Conservation (phyloP, 2,888 invertebrate genomes). For the Leptopterna dolabrata region DNA sequence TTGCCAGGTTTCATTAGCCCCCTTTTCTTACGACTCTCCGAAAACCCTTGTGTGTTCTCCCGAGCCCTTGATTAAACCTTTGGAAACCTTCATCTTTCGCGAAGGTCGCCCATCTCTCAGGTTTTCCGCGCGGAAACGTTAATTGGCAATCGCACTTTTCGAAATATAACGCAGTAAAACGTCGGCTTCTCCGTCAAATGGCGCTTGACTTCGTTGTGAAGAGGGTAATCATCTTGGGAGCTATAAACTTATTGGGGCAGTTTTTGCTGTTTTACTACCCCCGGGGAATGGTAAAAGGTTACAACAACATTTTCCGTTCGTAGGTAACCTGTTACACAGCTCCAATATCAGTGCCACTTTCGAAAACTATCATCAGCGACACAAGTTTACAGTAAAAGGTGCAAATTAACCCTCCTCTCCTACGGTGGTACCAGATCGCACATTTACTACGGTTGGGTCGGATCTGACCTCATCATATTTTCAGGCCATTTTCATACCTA, state of each 20-base stretch:
- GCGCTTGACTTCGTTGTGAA: not conserved
- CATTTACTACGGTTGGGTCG: no score
- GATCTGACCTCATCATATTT: no score
- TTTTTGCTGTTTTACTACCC: not conserved
- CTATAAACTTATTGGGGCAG: not conserved
- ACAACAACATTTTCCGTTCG: not conserved
- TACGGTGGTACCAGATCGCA: no score
- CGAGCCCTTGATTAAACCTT: slow-evolving; percentile 48
- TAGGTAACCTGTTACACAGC: not conserved
- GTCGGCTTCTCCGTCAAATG: not conserved
- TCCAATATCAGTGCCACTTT: no score
- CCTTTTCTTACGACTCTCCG: slow-evolving; percentile 47
- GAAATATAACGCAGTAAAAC: slow-evolving; percentile 5
- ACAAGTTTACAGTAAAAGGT: no score
- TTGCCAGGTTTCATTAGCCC: slow-evolving; percentile 54
- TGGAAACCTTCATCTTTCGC: slow-evolving; percentile 43
- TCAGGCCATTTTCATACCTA: no score
- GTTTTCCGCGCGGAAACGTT: slow-evolving; percentile 10
- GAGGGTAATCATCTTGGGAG: not conserved
- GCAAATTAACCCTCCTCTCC: no score
- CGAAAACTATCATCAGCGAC: no score
- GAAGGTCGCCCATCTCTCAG: not conserved
- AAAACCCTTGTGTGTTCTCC: slow-evolving; percentile 16
- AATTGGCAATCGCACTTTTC: slow-evolving; percentile 33
- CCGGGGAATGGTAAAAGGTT: not conserved